Evolutionary conservation across 1,140 invertebrate species (phyloP).

Genomic region (Steinernema khuongi): DNA sequence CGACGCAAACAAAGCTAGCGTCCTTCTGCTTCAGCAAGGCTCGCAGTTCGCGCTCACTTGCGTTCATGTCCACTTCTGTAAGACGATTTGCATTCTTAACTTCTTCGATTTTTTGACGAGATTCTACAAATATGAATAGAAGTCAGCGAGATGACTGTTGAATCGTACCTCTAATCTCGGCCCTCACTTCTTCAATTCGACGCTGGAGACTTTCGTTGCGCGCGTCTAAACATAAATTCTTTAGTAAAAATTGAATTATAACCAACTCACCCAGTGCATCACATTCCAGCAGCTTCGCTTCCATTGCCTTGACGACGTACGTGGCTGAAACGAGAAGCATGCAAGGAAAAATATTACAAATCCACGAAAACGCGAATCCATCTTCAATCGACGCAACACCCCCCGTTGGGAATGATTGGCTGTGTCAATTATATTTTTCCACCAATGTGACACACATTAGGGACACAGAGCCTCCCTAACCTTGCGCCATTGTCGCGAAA

Average conservation of each 20-base stretch:
- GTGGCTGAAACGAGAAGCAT: too few species aligned
- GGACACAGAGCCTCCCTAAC: too few species aligned
- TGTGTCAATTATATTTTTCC: too few species aligned
- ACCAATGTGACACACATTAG: too few species aligned
- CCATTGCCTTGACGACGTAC: too few species aligned
- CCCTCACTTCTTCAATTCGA: background rate
- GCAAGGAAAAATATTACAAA: too few species aligned
- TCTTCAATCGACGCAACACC: too few species aligned
- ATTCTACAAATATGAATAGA: background rate
- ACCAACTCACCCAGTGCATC: too few species aligned
- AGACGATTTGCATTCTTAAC: background rate
- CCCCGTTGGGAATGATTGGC: too few species aligned
- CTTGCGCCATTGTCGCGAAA: too few species aligned
- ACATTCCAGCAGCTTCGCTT: too few species aligned
- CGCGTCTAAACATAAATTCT: background rate
- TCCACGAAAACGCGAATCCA: too few species aligned
- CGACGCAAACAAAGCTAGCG: background rate
- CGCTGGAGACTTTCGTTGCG: background rate
- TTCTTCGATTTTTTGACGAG: background rate
- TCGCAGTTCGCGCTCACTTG: background rate
- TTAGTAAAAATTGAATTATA: background rate
- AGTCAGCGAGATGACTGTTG: background rate
- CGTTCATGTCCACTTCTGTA: background rate
- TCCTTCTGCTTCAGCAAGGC: background rate
- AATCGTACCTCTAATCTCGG: background rate